Percentiles rank a stretch among this genome's conserved stretches.
phyloP scores from a whole-genome alignment of 2,797 vertebrate genomes.

The Distichodus sexfasciatus region DNA sequence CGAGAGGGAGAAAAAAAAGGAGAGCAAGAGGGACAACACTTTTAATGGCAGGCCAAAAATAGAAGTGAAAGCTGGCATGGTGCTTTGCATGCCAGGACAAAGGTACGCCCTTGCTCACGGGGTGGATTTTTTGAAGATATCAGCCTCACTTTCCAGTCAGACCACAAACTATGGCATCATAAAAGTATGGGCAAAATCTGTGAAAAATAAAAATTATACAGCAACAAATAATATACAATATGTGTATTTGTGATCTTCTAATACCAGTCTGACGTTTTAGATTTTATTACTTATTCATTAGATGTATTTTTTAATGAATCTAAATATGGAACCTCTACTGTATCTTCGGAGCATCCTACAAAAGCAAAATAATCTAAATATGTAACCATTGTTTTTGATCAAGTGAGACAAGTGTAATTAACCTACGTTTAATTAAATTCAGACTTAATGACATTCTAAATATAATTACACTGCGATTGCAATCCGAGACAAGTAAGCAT shows the following conservation, averaged over 20 bases:
- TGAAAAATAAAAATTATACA: not conserved
- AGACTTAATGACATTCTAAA: not conserved
- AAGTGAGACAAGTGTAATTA: not conserved
- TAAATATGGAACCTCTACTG: no score
- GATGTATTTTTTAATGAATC: no score
- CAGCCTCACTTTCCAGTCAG: slow-evolving; percentile 11
- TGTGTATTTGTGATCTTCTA: no score
- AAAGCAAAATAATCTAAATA: no score
- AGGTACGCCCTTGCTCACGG: slow-evolving; percentile 32
- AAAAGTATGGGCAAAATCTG: not conserved
- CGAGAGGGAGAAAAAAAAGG: not conserved
- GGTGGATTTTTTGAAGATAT: slow-evolving; percentile 15
- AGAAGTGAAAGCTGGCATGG: slow-evolving; percentile 31
- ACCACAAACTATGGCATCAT: not conserved
- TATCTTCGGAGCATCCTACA: no score
- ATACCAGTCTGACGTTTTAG: no score
- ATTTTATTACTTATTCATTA: no score
- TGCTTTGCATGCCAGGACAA: slow-evolving; percentile 32
- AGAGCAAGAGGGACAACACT: slow-evolving; percentile 20
- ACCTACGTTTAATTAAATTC: not conserved
- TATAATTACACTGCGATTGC: not conserved
- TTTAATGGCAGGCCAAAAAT: slow-evolving; percentile 29
- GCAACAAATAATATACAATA: not conserved
- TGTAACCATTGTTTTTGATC: not conserved
- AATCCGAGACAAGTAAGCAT: not conserved